A percentile compares a stretch with the other conserved stretches of the same genome.
Conservation (phyloP, 2,797 vertebrate genomes). For the Valencia hispanica region DNA sequence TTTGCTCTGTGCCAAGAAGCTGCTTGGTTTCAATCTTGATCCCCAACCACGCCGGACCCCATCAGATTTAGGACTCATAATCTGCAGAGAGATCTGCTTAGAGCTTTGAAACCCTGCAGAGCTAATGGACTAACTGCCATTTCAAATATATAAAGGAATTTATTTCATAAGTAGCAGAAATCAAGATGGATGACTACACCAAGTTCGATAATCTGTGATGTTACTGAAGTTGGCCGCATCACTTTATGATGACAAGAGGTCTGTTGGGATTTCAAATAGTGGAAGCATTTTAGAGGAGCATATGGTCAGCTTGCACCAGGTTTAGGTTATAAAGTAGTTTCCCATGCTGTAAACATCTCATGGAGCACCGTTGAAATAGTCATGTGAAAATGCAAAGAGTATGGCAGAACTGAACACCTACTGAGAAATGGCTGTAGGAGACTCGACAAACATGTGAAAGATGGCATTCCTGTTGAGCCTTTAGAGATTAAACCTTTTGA, state of each 20-base stretch:
- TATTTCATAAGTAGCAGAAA: conserved; percentile 52
- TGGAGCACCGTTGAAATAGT: neutral
- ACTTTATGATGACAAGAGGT: conserved; percentile 19
- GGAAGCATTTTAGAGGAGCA: conserved; percentile 23
- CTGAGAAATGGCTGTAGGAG: neutral
- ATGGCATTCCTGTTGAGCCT: neutral
- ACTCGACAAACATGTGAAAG: neutral
- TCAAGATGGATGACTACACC: conserved; percentile 44
- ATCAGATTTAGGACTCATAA: conserved; percentile 69
- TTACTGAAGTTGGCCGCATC: conserved; percentile 28
- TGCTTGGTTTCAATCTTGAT: conserved; percentile 76
- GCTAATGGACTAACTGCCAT: conserved; percentile 78
- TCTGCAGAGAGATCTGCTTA: conserved; percentile 68
- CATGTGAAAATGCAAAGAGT: neutral
- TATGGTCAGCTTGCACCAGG: conserved; percentile 1
- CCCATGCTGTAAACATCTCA: neutral
- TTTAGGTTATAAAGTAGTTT: neutral
- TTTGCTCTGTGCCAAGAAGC: conserved; percentile 75
- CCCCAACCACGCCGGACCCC: conserved; percentile 66
- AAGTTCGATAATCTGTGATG: conserved; percentile 37
- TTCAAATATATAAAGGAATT: conserved; percentile 68
- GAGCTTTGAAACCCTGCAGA: conserved; percentile 68
- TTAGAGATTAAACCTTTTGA: neutral
- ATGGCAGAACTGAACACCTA: neutral
- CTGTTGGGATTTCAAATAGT: conserved; percentile 14